Base-by-base conservation (phyloP, 1,140 invertebrate genomes). In the Drosophila navojoa region DNA sequence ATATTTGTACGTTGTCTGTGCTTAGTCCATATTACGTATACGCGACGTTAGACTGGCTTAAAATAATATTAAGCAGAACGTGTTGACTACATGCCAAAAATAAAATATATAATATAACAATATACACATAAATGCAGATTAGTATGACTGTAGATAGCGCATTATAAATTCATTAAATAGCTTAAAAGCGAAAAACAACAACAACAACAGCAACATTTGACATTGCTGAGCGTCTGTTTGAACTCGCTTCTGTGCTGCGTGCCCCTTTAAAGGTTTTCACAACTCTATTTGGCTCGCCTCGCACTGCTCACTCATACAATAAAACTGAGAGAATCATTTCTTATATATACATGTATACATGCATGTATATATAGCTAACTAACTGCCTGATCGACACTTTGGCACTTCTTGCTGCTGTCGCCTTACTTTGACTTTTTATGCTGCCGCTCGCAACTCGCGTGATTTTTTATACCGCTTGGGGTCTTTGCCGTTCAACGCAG, bases 361-460 rank as follows among this genome's bases (percentile, higher is more conserved):
- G 13, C 13, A 38, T 38, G 10, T 64, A 55, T 62, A 68, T 62
- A 55, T 62, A 69, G 81, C 53, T 62, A 69, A 78, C 53, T 77
- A 85, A 57, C 67, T 79, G 68, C 63, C 71, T 72, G 82, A 87
- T 86, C 82, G 82, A 72, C 82, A 87, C 53, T 86, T 84, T 84
- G 80, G 81, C 80, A 82, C 76, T 84, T 70, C 67, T 71, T 72
- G 79, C 73, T 72, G 38, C 32, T 45, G 38, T 29, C 29, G 59
- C 70, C 66, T 53, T 38, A 57, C 61, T 67, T 54, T 60, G 35
- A 44, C 40, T 59, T 73, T 74, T 74, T 81, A 79, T 86, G 82
- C 81, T 81, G 64, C 58, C 78, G 79, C 82, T 86, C 70, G 66
- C 81, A 71, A 77, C 77, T 85, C 82, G 82, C 84, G 82, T 86